Base-by-base conservation (phyloP, 2,888 invertebrate genomes). In the Tillus elongatus region DNA sequence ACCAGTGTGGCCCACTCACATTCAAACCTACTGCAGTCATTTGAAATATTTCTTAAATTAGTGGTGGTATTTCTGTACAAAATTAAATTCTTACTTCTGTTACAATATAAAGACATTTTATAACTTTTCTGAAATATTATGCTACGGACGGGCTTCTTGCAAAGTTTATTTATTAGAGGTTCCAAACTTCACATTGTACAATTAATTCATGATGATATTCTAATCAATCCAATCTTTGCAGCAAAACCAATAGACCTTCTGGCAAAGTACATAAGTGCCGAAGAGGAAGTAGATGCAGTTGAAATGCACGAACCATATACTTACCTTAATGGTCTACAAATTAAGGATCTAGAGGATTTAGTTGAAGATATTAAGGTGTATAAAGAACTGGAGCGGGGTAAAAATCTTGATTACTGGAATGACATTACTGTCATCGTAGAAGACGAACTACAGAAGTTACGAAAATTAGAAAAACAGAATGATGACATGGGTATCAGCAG, bases 281-380 rank as follows among this genome's bases (percentile, higher is more conserved):
- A 92, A 55, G 86, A 88, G 52, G 76, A 83, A 46, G 87, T 88
- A 35, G 86, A 93, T 53, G 88, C 92, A 0, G 82, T 96, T 13
- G 96, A 97, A 69, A 91, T 98, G 89, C 92, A 95, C 59, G 96
- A 98, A 62, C 97, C 98, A 0, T 93, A 96, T 61, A 87, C 88
- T 0, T 93, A 93, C 61, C 73, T 98, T 1, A 88, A 91, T 58
- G 95, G 96, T 0, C 70, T 97, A 37, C 82, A 84, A 10, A 75
- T 85, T 3, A 80, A 82, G 47, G 97, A 98, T 63, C 70, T 97
- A 13, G 97, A 98, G 62, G 98, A 98, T 68, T 69, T 98, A 10
- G 73, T 95, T 1, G 96, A 88, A 51, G 98, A 99, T 59, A 97
- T 99, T 39, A 89, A 91, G 66, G 87, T 88, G 4, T 93, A 96